Base-by-base conservation (phyloP, 2,888 invertebrate genomes). In the Plebejus argus region DNA sequence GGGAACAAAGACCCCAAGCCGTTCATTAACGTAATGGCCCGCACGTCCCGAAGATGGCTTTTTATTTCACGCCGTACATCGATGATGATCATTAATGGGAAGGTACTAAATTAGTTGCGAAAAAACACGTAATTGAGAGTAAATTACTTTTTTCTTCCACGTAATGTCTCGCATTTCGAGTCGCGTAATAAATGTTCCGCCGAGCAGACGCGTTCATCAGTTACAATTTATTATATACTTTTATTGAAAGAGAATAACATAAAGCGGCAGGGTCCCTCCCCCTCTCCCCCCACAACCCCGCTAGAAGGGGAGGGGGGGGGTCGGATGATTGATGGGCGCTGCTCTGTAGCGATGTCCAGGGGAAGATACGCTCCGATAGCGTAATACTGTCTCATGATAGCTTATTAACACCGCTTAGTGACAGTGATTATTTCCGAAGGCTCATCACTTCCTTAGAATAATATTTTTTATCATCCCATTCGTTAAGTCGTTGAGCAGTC, bases 171-270 rank as follows among this genome's bases (percentile, higher is more conserved):
- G 66, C 28, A 66, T 33, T 15, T 66, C 23, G 23, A 23, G 61
- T 61, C 61, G 23, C 66, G 66, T 66, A 28, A 66, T 66, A 15
- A 66, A 66, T 66, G 66, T 66, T 66, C 28, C 28, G 66, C 66
- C 12, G 28, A 66, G 28, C 61, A 23, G 28, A 66, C 66, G 66
- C 28, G 66, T 66, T 66, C 66, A 66, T 66, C 66, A 28, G 28
- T 33, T 66, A 66, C 66, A 66, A 66, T 66, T 66, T 66, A 66
- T 66, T 66, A 66, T 66, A 66, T 33, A 33, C 66, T 18, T 33
- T 28, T 66, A 66, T 66, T 66, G 66, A 33, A 66, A 66, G 66
- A 66, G 66, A 66, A 33, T 33, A 66, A 66, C 66, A 66, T 66
- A 66, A 66, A 66, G 66, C 28, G 66, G 61, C 4, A 3, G 23